Evolutionary conservation across 2,888 invertebrate genomes (phyloP).

Genomic region (Cataglyphis rosenhaueri): DNA sequence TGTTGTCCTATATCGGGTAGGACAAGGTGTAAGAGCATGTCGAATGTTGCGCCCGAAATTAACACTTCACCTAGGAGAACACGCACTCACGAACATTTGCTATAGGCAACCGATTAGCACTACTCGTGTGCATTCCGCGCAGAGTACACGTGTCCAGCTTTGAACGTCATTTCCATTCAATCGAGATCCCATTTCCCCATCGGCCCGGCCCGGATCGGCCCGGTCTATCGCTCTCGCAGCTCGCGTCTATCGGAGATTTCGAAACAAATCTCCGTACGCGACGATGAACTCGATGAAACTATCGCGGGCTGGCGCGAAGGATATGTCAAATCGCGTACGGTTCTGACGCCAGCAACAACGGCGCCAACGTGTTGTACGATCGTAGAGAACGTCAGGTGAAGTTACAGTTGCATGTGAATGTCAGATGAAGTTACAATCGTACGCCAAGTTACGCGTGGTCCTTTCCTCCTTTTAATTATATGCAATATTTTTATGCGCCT

Average conservation of each 20-base stretch:
- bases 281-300: constrained; percentile 60
- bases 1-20: constrained; percentile 61
- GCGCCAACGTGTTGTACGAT: not conserved
- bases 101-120: constrained; percentile 78
- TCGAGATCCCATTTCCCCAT: constrained; percentile 80
- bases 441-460: not conserved
- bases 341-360: constrained; percentile 11
- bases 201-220: constrained; percentile 47
- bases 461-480: not conserved
- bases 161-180: constrained; percentile 81
- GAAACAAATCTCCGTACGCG: constrained; percentile 71
- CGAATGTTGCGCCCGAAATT: constrained; percentile 76
- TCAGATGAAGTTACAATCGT: constrained; percentile 9
- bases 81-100: constrained; percentile 69
- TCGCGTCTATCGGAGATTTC: constrained; percentile 62
- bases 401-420: constrained; percentile 2
- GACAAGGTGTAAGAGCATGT: constrained; percentile 74
- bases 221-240: constrained; percentile 43
- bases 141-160: constrained; percentile 77
- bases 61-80: constrained; percentile 73
- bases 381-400: not conserved
- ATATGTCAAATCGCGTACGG: constrained; percentile 57
- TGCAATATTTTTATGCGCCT: not conserved
- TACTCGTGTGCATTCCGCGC: constrained; percentile 77
- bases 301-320: constrained; percentile 55